Evolutionary conservation across 2,888 invertebrate genomes (phyloP), one percentile per base, ranked within the genome.

Genomic region (Polyommatus icarus): DNA sequence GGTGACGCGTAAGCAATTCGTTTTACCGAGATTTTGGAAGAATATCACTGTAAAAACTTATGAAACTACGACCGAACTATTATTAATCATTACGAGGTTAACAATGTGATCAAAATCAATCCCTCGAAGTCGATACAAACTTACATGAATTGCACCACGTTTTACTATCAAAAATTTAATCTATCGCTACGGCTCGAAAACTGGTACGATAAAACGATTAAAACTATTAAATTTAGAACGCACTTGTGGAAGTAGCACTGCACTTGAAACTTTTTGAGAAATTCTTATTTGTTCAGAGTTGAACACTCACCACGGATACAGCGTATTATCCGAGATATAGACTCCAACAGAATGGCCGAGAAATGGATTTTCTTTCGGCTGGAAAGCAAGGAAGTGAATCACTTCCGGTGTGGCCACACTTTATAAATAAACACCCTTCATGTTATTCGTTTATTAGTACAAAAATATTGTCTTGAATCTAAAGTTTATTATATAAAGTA

Each of bases 301-400:
- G 57, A 77, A 93, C 92, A 93, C 94, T 94, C 94, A 94, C 94
- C 94, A 93, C 93, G 93, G 93, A 94, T 89, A 88, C 90, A 92
- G 92, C 95, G 95, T 95, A 94, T 91, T 92, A 95, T 94, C 95
- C 95, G 95, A 95, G 93, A 95, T 67, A 67, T 93, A 95, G 95
- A 95, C 95, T 95, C 95, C 95, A 95, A 95, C 95, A 95, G 95
- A 95, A 95, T 95, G 95, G 93, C 94, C 95, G 95, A 95, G 95
- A 89, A 92, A 92, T 90, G 86, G 88, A 88, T 90, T 91, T 91
- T 91, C 88, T 87, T 91, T 88, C 88, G 88, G 87, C 89, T 91
- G 87, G 87, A 89, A 87, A 90, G 87, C 86, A 89, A 88, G 87
- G 84, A 85, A 86, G 84, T 85, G 86, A 87, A 87, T 89, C 89